Base-by-base conservation (phyloP, 2,797 vertebrate genomes). In the Sciurus carolinensis region DNA sequence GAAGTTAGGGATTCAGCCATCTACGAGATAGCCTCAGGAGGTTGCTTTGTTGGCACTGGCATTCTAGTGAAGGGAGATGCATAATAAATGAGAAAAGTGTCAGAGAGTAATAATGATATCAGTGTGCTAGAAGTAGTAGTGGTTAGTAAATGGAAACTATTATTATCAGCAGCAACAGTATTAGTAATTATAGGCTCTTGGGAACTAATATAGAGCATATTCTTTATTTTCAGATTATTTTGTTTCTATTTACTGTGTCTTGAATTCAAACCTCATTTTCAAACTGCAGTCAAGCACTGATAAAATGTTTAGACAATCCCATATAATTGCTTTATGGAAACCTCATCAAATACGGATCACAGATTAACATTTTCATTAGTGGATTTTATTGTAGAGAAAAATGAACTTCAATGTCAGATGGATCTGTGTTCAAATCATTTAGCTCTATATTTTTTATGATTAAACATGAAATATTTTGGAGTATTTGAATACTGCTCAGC, bases 361-460 rank as follows among this genome's bases (percentile, higher is more conserved):
- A 86, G 36, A 67, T 76, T 50, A 73, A 59, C 39, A 36, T 62
- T 33, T 59, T 33, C 30, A 73, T 87, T 18, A 85, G 30, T 84
- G 87, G 22, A 93, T 42, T 90, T 81, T 76, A 77, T n/a, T 50
- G 1, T 20, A 44, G 36, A 77, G 72, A 64, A 94, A 87, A 36
- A n/a, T 75, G 22, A 80, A 4, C 30, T 71, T 50, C 94, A 57
- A 82, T 4, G 0, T 81, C n/a, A 69, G 15, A 73, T 28, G 14
- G 10, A 18, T 76, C 17, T 80, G 13, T 77, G 57, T 73, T 80
- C 12, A 39, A 79, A 79, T 90, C 36, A 82, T 52, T 62, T 81
- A 26, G 12, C 81, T 69, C 42, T 11, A 69, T 2, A 54, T 80
- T 22, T 26, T 4, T 89, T 64, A 66, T 64, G 15, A 73, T 52